These are phyloP conservation scores for Glomeris maerens DNA, from an alignment of 1,140 invertebrate genomes.

Conservation along the genomic window DNA sequence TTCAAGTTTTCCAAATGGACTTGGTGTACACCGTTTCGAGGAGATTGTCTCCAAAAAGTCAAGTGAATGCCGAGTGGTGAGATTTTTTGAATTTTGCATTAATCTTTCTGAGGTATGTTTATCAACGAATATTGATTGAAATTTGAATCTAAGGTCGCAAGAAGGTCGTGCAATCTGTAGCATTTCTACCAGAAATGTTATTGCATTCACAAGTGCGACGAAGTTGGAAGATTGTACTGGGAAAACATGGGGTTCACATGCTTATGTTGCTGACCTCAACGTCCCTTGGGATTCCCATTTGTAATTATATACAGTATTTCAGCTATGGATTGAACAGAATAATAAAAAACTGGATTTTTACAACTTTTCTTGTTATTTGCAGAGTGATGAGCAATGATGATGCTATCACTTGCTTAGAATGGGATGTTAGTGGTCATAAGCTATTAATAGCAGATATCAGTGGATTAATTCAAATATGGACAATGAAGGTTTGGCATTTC, in stretches of 20 bases:
- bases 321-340: constrained; percentile 1
- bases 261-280: constrained; percentile 74
- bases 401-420: constrained; percentile 60
- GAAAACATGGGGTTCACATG: constrained; percentile 55
- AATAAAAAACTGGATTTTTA: not conserved
- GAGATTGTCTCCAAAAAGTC: constrained; percentile 7
- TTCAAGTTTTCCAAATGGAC: too few relatives aligned
- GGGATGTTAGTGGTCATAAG: constrained; percentile 65
- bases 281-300: constrained; percentile 65
- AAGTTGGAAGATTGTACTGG: constrained; percentile 48
- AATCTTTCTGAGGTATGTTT: not conserved
- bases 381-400: constrained; percentile 33
- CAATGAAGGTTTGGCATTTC: constrained; percentile 35
- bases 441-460: constrained; percentile 56
- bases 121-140: not conserved
- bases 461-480: constrained; percentile 61
- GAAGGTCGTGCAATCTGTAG: constrained; percentile 41
- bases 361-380: constrained; percentile 4
- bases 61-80: constrained; percentile 17
- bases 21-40: constrained; percentile 20
- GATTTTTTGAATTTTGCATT: not conserved
- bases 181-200: constrained; percentile 61
- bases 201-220: constrained; percentile 60
- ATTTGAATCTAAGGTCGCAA: constrained; percentile 29
- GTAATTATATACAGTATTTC: constrained; percentile 32